Conservation (phyloP, 2,113 vertebrate genomes). For the Cephalopterus ornatus region DNA sequence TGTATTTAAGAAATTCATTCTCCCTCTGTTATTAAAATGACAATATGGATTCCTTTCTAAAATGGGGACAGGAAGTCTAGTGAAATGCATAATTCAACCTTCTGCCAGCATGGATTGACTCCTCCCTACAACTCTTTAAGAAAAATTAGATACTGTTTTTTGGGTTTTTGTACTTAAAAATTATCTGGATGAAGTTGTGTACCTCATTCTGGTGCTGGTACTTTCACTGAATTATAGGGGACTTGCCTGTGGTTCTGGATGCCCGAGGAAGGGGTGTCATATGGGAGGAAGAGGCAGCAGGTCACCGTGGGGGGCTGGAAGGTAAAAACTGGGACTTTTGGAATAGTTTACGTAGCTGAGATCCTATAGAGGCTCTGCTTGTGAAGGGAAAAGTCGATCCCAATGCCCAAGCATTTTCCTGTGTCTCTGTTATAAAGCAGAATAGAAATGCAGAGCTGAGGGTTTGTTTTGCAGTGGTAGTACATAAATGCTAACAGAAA, state of each 20-base stretch:
- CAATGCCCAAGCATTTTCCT: background rate
- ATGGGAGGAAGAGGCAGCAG: background rate
- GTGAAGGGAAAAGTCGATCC: background rate
- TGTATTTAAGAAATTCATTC: background rate
- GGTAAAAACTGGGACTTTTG: background rate
- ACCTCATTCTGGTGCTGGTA: background rate
- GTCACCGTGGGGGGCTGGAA: background rate
- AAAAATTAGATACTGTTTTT: background rate
- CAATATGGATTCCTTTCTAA: slow-evolving; percentile 4
- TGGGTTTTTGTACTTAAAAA: background rate
- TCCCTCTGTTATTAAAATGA: background rate
- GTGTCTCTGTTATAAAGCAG: background rate
- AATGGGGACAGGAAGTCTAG: slow-evolving; percentile 30
- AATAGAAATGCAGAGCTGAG: background rate
- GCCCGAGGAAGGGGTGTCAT: background rate
- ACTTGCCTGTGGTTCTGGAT: background rate
- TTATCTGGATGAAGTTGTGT: background rate
- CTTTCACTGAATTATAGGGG: background rate
- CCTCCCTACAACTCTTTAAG: background rate
- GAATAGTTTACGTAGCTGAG: background rate
- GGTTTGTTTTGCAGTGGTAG: too few relatives aligned
- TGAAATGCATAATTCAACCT: background rate
- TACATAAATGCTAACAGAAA: background rate
- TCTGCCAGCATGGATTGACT: background rate
- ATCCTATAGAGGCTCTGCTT: background rate